These are phyloP conservation scores for Lytechinus variegatus DNA, from an alignment of 35 echinoderm and acorn worm genomes.

Conservation along the genomic window DNA sequence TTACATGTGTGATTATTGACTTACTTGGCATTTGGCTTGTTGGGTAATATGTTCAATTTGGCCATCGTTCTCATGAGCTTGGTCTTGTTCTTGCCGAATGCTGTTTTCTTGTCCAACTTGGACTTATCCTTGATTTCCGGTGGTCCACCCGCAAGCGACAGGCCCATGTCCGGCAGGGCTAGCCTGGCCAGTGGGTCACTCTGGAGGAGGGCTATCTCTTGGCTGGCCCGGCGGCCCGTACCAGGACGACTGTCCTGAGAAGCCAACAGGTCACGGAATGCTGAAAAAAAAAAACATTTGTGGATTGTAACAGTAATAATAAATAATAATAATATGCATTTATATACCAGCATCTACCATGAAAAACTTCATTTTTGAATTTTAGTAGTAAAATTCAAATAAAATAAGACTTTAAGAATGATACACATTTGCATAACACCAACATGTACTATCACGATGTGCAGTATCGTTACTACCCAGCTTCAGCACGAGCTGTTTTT, in stretches of 20 bases:
- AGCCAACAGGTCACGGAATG: slow-evolving; percentile 94
- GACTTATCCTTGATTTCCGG: slow-evolving; percentile 86
- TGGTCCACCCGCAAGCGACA: slow-evolving; percentile 57
- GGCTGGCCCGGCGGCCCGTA: slow-evolving; percentile 78
- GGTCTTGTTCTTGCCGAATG: slow-evolving; percentile 75
- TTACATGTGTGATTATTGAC: not conserved
- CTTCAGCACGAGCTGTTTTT: too few relatives aligned
- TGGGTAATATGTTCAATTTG: slow-evolving; percentile 97
- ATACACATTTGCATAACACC: too few relatives aligned
- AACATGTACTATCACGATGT: too few relatives aligned
- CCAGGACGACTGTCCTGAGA: slow-evolving; percentile 81
- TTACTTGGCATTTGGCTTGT: slow-evolving; percentile 90
- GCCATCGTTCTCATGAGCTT: slow-evolving; percentile 94
- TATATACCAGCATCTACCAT: too few relatives aligned
- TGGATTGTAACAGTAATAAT: too few relatives aligned
- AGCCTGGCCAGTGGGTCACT: slow-evolving; percentile 88
- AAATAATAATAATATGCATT: too few relatives aligned
- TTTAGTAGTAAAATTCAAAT: too few relatives aligned
- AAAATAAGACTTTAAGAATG: too few relatives aligned
- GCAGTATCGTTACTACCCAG: too few relatives aligned
- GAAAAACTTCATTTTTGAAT: too few relatives aligned
- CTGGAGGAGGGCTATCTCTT: slow-evolving; percentile 90
- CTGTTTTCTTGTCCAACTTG: slow-evolving; percentile 79
- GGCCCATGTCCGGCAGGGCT: slow-evolving; percentile 75
- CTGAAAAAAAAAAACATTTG: slow-evolving; percentile 35